Base-by-base conservation (phyloP, 23 tunicate species). In the Aplidium turbinatum region DNA sequence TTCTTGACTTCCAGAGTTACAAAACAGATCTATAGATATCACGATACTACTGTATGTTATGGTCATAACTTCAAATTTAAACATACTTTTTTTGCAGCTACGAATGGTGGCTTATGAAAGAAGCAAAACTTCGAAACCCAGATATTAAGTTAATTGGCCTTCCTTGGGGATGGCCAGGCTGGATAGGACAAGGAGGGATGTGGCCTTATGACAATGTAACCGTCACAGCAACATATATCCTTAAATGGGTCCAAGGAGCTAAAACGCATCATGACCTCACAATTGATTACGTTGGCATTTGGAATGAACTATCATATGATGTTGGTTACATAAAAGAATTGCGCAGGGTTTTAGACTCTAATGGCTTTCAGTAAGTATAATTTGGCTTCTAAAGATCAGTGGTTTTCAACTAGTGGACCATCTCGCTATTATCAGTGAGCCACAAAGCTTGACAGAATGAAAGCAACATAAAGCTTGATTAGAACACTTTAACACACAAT, bases 91-190 rank as follows among this genome's bases (percentile, higher is more conserved):
- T 60, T 4, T 6, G 7, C 29, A 87, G 97, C 13, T 90, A 90
- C 56, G 97, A 90, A 57, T 82, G 89, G 89, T 90, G 97, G 97
- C 57, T 90, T 63, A 90, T 90, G 97, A 83, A 83, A 46, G 90
- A 90, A 68, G 97, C 97, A 21, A 90, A 90, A 72, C n/a, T 28
- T n/a, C 47, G 97, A 63, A 90, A 90, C 48, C 97, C 97, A 13
- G 62, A 90, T 34, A 90, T 90, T 13, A 73, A 63, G 42, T 54
- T 90, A 9, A 80, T 83, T 55, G 97, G 77, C 16, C 55, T 90
- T 30, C 88, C 97, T 2, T 90, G 97, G 97, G 85, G 79, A 1
- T 90, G 79, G 77, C 97, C 97, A 35, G 89, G 90, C 3, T 90
- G 97, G 97, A 72, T 90, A 30, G 97, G 97, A 0, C 78, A 83